A percentile compares a stretch with the other conserved stretches of the same genome.
These are phyloP conservation scores for Taurulus bubalis DNA, from an alignment of 2,113 vertebrate genomes.

Conservation along the genomic window DNA sequence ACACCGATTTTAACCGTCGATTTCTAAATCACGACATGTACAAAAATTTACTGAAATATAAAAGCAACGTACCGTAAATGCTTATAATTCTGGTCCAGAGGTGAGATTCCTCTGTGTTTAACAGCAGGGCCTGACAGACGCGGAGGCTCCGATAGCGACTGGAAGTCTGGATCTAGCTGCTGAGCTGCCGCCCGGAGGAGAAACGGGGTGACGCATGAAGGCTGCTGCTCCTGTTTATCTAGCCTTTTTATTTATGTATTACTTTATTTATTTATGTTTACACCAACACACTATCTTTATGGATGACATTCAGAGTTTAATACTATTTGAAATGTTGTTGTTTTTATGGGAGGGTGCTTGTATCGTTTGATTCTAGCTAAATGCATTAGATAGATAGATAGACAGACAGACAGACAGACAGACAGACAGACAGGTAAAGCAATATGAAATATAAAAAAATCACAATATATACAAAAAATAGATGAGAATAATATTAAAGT, in stretches of 20 bases:
- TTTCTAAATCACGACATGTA: no score
- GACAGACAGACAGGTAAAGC: no score
- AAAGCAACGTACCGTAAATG: conserved; percentile 44
- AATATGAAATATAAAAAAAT: no score
- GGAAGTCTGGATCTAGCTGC: not conserved
- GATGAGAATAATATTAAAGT: no score
- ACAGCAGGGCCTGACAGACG: conserved; percentile 41
- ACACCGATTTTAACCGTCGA: no score
- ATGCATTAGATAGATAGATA: no score
- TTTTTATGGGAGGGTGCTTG: not conserved
- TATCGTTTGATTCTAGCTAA: not conserved
- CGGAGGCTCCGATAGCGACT: not conserved
- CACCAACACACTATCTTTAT: not conserved
- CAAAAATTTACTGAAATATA: no score
- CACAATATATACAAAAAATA: no score
- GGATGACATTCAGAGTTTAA: not conserved
- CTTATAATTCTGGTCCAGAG: not conserved
- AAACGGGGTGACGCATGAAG: not conserved
- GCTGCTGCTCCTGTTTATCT: not conserved
- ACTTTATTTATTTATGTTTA: not conserved
- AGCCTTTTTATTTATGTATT: not conserved
- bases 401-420: no score
- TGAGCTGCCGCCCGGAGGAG: not conserved
- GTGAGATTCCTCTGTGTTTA: not conserved
- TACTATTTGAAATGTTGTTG: not conserved